Conservation (phyloP, 2,888 invertebrate genomes). For the Drosophila phalerata region DNA sequence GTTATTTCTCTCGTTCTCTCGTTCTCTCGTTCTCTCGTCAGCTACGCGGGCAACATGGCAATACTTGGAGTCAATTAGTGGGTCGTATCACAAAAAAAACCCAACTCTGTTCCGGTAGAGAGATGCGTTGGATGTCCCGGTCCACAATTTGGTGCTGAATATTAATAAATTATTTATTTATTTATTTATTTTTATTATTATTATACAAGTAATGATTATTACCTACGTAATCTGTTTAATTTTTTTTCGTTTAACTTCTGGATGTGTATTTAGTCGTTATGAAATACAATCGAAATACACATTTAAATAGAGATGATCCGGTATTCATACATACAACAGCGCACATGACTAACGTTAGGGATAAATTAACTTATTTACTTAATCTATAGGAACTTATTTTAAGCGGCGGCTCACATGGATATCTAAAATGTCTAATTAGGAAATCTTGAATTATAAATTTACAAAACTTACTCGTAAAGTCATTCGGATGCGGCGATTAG, state of each 20-base stretch:
- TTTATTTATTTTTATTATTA: constrained; percentile 27
- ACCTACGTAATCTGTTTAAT: neutral
- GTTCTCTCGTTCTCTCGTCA: constrained; percentile 21
- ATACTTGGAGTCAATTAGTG: constrained; percentile 58
- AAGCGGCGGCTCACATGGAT: constrained; percentile 26
- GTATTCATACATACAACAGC: constrained; percentile 28
- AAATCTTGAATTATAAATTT: neutral
- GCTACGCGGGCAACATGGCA: constrained; percentile 81
- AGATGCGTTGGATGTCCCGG: constrained; percentile 37
- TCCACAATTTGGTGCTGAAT: constrained; percentile 62
- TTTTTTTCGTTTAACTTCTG: constrained; percentile 38
- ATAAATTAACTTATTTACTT: constrained; percentile 58
- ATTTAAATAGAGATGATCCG: constrained; percentile 22
- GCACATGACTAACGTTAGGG: constrained; percentile 64
- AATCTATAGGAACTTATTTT: constrained; percentile 33
- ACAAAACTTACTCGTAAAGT: constrained; percentile 15
- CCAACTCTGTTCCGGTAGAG: constrained; percentile 22
- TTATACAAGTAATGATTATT: constrained; percentile 11
- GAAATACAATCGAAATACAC: constrained; percentile 37
- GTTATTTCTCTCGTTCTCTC: constrained; percentile 28
- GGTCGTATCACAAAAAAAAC: neutral
- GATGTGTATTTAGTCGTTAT: constrained; percentile 78
- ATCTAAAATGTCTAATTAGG: constrained; percentile 1
- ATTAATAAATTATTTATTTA: constrained; percentile 48
- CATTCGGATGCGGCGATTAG: constrained; percentile 29